Evolutionary conservation across 2,888 invertebrate genomes (phyloP), one percentile per base, ranked within the genome.

Genomic region (Agrotis clavis): DNA sequence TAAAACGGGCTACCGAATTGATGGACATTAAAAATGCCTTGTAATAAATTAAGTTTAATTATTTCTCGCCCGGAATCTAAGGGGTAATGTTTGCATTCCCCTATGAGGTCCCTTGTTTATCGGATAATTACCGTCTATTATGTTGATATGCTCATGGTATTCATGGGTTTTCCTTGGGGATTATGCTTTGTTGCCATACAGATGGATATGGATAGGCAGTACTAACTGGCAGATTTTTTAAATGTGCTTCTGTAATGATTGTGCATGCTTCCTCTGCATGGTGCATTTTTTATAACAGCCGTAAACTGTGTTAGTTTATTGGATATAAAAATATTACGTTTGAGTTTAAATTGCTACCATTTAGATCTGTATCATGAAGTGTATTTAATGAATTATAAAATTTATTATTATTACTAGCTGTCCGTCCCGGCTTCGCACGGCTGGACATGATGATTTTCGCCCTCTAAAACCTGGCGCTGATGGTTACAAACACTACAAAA

Each of bases 1-100:
- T 86, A 80, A 68, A 77, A 79, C 60, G 35, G 63, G 72, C 83
- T 83, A 78, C 85, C 66, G 78, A 75, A 83, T 86, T 72, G 79
- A 81, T 30, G 66, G 21, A 71, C 67, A 50, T 64, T 67, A 60
- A 76, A 75, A 83, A 70, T 35, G 69, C 57, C 57, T 72, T 72
- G 53, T 76, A 69, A 78, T 83, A 71, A 74, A 83, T 85, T 85
- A 75, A 63, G 54, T 70, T 64, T 76, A 79, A 86, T 85, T 82
- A 85, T 86, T 85, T 81, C 71, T 74, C 83, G 74, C 81, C 74
- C 83, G 70, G 30, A 30, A 54, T 54, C 21, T 59, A 47, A 54
- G 48, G 14, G 47, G n/a, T 79, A 67, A 69, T 74, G 48, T 54
- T 50, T 61, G 61, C 30, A 60, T 51, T 66, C 70, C 73, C 79